Conservation (phyloP, 2,797 vertebrate genomes). For the Trichosurus vulpecula region DNA sequence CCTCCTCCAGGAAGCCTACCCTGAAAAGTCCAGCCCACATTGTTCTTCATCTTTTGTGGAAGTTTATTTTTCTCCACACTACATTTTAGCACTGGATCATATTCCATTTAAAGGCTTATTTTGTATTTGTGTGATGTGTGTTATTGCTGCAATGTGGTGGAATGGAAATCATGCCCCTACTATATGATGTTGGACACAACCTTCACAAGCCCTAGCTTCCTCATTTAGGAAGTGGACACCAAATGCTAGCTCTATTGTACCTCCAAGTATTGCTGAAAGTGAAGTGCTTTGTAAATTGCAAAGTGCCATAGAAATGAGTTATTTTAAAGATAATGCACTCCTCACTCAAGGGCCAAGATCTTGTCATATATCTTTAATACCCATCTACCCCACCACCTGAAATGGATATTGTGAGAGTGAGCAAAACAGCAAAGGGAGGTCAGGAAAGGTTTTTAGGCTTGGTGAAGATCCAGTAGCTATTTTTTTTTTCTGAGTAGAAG, state of each 20-base stretch:
- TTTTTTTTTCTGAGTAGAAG: constrained; percentile 71
- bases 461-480: constrained; percentile 67
- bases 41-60: not conserved
- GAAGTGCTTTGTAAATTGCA: not conserved
- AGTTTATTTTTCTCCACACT: not conserved
- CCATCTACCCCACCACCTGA: constrained; percentile 8
- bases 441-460: constrained; percentile 70
- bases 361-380: not conserved
- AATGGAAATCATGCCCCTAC: not conserved
- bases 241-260: not conserved
- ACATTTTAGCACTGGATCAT: not conserved
- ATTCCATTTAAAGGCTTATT: not conserved
- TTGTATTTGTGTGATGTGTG: not conserved
- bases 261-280: not conserved
- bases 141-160: not conserved
- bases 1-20: not conserved
- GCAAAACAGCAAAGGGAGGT: constrained; percentile 61
- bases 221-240: not conserved
- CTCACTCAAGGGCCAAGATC: not conserved
- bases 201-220: not conserved
- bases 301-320: not conserved
- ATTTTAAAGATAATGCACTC: not conserved
- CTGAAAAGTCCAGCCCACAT: not conserved
- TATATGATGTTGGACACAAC: not conserved
- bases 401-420: constrained; percentile 41